Conservation (phyloP, 2,797 vertebrate genomes). For the Echiichthys vipera region DNA sequence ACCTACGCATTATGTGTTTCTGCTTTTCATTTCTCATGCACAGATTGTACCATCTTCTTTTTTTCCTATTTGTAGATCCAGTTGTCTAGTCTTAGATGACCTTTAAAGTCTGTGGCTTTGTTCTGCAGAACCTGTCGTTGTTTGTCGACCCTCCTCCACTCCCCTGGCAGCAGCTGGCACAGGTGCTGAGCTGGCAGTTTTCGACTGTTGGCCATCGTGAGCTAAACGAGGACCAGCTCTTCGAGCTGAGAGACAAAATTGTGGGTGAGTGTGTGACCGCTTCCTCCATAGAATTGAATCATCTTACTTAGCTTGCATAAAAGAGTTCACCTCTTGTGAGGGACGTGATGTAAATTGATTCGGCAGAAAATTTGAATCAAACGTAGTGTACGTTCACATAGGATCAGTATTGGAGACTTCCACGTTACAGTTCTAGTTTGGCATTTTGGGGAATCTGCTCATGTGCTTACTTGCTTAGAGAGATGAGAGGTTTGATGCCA, state of each 20-base stretch:
- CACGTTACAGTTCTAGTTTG: neutral
- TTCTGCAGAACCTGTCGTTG: conserved; percentile 87
- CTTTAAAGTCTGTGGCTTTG: neutral
- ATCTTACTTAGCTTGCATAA: neutral
- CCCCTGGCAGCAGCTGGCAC: conserved; percentile 89
- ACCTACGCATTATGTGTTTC: neutral
- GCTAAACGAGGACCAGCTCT: conserved; percentile 89
- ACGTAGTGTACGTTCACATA: neutral
- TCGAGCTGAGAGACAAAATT: conserved; percentile 87
- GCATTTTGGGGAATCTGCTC: neutral
- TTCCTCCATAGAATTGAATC: neutral
- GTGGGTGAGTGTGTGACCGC: conserved; percentile 48
- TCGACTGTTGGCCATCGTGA: conserved; percentile 88
- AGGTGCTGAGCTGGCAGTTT: conserved; percentile 96
- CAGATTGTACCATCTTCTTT: neutral
- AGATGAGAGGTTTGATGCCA: neutral
- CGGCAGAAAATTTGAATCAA: neutral
- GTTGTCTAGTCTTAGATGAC: neutral
- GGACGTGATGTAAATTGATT: neutral
- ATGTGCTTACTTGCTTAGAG: neutral
- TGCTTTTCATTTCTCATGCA: neutral
- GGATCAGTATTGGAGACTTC: neutral
- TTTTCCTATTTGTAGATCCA: neutral
- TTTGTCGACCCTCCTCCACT: conserved; percentile 89
- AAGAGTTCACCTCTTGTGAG: neutral